Conservation (phyloP, 2,888 invertebrate species). For the Gibbula magus region DNA sequence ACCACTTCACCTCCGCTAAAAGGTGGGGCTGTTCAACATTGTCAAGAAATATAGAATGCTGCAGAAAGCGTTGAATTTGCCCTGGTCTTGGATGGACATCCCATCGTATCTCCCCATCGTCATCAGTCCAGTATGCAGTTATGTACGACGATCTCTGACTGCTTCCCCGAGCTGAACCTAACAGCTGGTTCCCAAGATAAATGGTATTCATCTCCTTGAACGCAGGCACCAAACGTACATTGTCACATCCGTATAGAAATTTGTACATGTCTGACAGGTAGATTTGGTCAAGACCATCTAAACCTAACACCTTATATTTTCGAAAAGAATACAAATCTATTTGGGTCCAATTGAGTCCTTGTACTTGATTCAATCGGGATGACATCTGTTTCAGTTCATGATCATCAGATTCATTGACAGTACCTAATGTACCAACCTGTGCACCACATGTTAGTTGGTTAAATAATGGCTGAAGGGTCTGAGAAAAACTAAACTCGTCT, state of each 20-base stretch:
- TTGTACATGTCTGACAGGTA: neutral
- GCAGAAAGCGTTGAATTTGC: neutral
- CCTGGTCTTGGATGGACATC: neutral
- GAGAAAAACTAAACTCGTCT: neutral
- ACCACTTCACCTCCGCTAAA: too few species aligned
- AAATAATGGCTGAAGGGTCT: neutral
- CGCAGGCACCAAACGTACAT: neutral
- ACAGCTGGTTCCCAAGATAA: neutral
- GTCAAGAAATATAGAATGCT: too few species aligned
- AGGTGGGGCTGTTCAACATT: too few species aligned
- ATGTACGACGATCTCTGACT: neutral
- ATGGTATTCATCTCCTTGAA: neutral
- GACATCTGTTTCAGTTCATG: neutral
- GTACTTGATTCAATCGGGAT: neutral
- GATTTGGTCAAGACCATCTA: neutral
- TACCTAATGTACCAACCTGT: neutral
- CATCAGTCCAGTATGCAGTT: neutral
- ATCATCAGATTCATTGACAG: neutral
- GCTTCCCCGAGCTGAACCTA: neutral
- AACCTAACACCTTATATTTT: neutral
- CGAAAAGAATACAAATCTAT: neutral
- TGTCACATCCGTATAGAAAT: neutral
- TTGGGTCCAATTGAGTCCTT: neutral
- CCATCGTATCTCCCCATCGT: neutral
- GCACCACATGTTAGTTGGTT: neutral